Evolutionary conservation across 2,888 invertebrate genomes (phyloP).

Genomic region (Zaprionus obscuricornis): DNA sequence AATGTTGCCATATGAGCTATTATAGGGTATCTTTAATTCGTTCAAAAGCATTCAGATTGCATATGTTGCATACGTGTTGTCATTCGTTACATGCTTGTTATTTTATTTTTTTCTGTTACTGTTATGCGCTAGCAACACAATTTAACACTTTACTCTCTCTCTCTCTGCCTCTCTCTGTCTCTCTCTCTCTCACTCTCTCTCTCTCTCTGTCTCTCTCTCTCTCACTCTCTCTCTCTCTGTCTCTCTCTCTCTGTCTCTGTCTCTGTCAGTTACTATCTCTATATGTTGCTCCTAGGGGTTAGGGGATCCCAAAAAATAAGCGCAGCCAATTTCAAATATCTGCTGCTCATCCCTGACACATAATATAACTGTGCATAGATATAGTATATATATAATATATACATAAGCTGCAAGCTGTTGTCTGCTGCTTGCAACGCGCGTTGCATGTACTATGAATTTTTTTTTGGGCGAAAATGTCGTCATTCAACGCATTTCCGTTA

Average conservation of each 20-base stretch:
- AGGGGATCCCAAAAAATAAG: constrained; percentile 42
- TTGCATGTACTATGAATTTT: constrained; percentile 37
- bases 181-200: too few relatives aligned
- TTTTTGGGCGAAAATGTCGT: constrained; percentile 65
- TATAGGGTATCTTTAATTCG: too few relatives aligned
- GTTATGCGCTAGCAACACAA: constrained; percentile 55
- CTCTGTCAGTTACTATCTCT: too few relatives aligned
- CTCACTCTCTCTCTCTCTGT: too few relatives aligned
- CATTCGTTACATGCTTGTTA: constrained; percentile 38
- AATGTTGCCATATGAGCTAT: too few relatives aligned
- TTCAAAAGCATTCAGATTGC: too few relatives aligned
- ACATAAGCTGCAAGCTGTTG: constrained; percentile 21
- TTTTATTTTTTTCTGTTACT: constrained; percentile 7
- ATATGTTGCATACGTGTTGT: constrained; percentile 35
- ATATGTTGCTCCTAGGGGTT: constrained; percentile 49
- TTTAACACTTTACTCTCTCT: constrained; percentile 72
- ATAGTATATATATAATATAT: too few relatives aligned
- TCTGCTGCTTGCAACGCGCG: constrained; percentile 20
- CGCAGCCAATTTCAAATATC: constrained; percentile 48
- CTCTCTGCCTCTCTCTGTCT: too few relatives aligned
- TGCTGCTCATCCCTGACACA: not conserved
- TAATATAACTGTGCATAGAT: not conserved
- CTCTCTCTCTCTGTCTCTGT: too few relatives aligned
- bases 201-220: too few relatives aligned
- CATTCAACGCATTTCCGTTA: constrained; percentile 76